Base-by-base conservation (phyloP, 2,113 vertebrate genomes). In the Calyptommatus sinebrachiatus region DNA sequence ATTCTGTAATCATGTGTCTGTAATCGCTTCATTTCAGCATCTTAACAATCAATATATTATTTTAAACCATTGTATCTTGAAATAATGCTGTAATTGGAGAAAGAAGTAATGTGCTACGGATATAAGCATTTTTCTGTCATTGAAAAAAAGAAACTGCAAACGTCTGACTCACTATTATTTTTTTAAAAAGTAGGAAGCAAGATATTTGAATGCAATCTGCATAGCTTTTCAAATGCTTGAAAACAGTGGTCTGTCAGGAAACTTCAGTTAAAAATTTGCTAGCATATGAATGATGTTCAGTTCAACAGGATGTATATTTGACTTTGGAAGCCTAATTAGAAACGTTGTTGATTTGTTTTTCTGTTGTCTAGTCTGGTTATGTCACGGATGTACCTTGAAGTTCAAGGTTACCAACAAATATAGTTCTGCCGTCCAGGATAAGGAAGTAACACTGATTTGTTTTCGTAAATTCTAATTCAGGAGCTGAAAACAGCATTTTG, bases 251-350 rank as follows among this genome's bases (percentile, higher is more conserved):
- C 90, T 92, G 91, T 90, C 92, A 93, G 92, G 93, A 94, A 94
- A 86, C 89, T 82, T 86, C 83, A 91, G 92, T 93, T 94, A 89
- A 93, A 81, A 83, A 94, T 94, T 93, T 94, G 94, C 93, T 89
- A 93, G 90, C 82, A 35, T 90, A 91, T 91, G 89, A 92, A 87
- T 95, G 93, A 91, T 93, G 85, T 92, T 92, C 88, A 92, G 85
- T 92, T 92, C 88, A 92, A 92, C 93, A 96, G 96, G 95, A 97
- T 97, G 92, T 93, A 77, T 92, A 75, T 77, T 81, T 91, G 88
- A 87, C 81, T 73, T 85, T 88, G 84, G 86, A 84, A 91, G 84
- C 86, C 82, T 88, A 95, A 94, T 81, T 79, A 74, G 76, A 80
- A 76, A 35, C 50, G 75, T 91, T 93, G 92, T 94, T 95, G 94